Evolutionary conservation across 2,113 vertebrate genomes (phyloP), one percentile per base, ranked within the genome.

Genomic region (Hippocampus guttulatus): DNA sequence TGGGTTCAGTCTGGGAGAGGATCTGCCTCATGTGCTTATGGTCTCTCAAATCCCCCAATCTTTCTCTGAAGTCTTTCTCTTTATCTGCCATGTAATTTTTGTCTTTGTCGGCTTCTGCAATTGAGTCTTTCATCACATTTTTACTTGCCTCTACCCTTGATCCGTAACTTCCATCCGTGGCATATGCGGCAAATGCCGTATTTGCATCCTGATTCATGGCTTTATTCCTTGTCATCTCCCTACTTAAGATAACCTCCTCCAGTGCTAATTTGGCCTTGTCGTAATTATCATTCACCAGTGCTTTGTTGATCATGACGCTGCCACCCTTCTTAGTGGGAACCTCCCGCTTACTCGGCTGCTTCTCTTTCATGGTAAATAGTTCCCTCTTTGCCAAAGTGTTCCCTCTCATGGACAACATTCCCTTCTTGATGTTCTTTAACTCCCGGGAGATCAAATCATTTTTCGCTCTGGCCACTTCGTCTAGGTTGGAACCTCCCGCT

Each of bases 161-260:
- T 30, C 16, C 51, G 64, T 63, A 76, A 75, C 64, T 66, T 52
- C 84, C 82, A 2, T 74, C 66, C 5, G 1, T 25, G 12, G n/a
- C 49, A 0, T 27, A 85, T 51, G 83, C 75, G 8, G 77, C 68
- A 51, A 52, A 23, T 40, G 3, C 9, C 7, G 21, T 10, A 55
- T 55, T 55, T 23, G 4, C 52, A 21, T 78, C 84, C 12, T 79
- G 40, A 63, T 77, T 85, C 51, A 57, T 75, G 9, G 41, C 51
- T 76, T 14, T 81, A 68, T 68, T 85, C 73, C 55, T 87, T 52
- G 47, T 87, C 77, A 67, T 86, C 70, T 88, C 70, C 71, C 90
- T 84, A 45, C 91, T 89, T 55, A 88, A 84, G n/a, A 91, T 91
- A 18, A 90, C 85, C 68, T 91, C 90, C 70, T 92, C 91, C 7